Base-by-base conservation (phyloP, 1,140 invertebrate species). In the Tetragonula clypearis region DNA sequence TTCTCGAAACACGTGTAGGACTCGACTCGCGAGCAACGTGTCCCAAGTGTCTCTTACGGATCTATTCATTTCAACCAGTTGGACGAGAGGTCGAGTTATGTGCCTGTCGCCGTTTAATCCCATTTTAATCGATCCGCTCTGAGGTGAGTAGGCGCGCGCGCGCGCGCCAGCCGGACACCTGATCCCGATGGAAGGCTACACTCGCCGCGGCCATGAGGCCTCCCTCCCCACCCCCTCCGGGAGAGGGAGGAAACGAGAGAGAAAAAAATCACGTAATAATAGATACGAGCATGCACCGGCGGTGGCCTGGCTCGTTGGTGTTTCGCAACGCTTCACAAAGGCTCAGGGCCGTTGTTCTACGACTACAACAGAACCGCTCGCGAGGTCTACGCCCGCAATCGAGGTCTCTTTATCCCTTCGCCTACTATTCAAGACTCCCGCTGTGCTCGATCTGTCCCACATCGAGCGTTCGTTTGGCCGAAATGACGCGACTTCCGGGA, bases 331-430 rank as follows among this genome's bases (percentile, higher is more conserved):
- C 62, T 58, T 88, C 73, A 81, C 84, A 89, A 86, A 91, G 84
- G 79, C 82, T 91, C 88, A 88, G 76, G 90, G 90, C 79, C 90
- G 88, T 86, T 86, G 65, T 91, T 90, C 86, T 87, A 83, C 30
- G 83, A 35, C 71, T 87, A 83, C 82, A 85, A 73, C 73, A 84
- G 76, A 82, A 85, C 85, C 75, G 77, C 68, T 79, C 66, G 80
- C 79, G 86, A 86, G 92, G 92, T 93, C 93, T 94, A 93, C 87
- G 92, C 62, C 92, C 93, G 91, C 91, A 89, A 92, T 93, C 87
- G 89, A 89, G 90, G 92, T 62, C 76, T 79, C 82, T 84, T 84
- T 72, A 84, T 84, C 75, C 82, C 82, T 84, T 84, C 76, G 76
- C 76, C 56, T n/a, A 73, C 62, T 83, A 77, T 71, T 84, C 74